Conservation (phyloP, 2,888 invertebrate genomes). For the Camptogramma bilineatum region DNA sequence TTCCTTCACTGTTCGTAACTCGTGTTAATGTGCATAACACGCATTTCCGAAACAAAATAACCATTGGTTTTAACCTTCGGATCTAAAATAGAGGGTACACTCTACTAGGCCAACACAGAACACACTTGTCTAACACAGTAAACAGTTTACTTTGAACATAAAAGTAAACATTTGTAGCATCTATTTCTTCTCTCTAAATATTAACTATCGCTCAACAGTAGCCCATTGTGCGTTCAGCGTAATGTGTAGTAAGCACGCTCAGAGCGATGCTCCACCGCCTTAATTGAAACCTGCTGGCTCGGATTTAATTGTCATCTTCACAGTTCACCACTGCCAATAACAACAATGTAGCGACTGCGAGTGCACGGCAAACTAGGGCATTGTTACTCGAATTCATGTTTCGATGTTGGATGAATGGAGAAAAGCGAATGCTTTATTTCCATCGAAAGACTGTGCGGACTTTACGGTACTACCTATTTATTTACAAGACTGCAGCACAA, state of each 20-base stretch:
- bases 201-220: background rate
- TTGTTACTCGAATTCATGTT: slow-evolving; percentile 7
- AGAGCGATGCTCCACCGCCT: slow-evolving; percentile 9
- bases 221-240: background rate
- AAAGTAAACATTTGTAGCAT: background rate
- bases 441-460: too few relatives aligned
- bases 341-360: slow-evolving; percentile 24
- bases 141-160: background rate
- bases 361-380: slow-evolving; percentile 5
- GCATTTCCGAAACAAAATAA: too few relatives aligned
- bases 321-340: slow-evolving; percentile 31
- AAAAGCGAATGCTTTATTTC: background rate
- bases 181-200: background rate
- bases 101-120: too few relatives aligned
- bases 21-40: too few relatives aligned
- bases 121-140: too few relatives aligned
- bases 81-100: too few relatives aligned
- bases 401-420: background rate
- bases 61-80: too few relatives aligned
- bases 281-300: slow-evolving; percentile 41
- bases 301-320: slow-evolving; percentile 40
- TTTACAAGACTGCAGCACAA: too few relatives aligned
- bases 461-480: too few relatives aligned
- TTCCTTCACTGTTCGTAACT: too few relatives aligned
- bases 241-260: background rate